Base-by-base conservation (phyloP, 2,888 invertebrate genomes). In the Dicroscelio sp. region DNA sequence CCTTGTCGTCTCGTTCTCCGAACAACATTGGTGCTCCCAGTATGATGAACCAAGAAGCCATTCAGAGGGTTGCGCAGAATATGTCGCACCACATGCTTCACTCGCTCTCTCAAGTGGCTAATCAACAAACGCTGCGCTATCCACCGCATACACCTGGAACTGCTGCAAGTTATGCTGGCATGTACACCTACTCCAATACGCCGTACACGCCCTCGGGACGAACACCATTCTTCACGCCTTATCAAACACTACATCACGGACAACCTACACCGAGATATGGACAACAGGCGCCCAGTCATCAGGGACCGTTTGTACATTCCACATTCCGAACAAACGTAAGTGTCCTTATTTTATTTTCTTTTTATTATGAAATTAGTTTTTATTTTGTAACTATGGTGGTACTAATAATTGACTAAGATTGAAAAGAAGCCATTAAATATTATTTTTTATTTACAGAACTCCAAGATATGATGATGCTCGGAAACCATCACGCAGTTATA, bases 201-300 rank as follows among this genome's bases (percentile, higher is more conserved):
- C 99, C 99, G 0, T 99, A 99, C 96, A 99, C 99, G 30, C 99
- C 99, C 1, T 99, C 99, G 79, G 99, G 99, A 0, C 99, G 99
- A 96, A 99, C 99, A 0, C 99, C 99, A 0, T 99, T 99, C 97
- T 84, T 94, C 33, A 99, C 99, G 0, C 99, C 99, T 0, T 99
- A 98, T 96, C 98, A 98, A 92, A 98, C 98, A 1, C 98, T 98
- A 87, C 96, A 96, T 86, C 95, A 96, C 60, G 94, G 93, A 0
- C 95, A 96, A 43, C 96, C 92, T 25, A 98, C 98, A 93, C 96
- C 96, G 2, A 94, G 96, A 75, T 96, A 96, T 60, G 95, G 96
- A 0, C 96, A 96, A 30, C 95, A 95, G 84, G 96, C 96, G 0
- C 95, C 96, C 17, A 96, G 96, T n/a, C 96, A 96, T 95, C 96